Evolutionary conservation across 2,113 vertebrate genomes (phyloP).

Genomic region (Microcebus lehilahytsara): DNA sequence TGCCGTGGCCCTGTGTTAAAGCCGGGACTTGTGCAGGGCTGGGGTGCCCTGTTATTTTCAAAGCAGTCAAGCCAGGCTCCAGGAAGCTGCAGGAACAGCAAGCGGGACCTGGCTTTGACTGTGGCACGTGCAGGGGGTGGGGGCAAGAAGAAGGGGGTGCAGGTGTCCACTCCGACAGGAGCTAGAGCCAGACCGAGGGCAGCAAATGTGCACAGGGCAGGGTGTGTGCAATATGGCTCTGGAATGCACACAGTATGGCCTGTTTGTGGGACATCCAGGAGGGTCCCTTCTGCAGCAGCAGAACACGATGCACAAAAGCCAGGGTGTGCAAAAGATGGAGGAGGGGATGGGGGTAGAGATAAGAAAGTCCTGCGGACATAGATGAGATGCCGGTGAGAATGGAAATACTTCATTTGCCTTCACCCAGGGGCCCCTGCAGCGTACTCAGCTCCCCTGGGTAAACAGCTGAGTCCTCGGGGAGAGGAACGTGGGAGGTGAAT

Average conservation of each 20-base stretch:
- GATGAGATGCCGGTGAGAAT: background rate
- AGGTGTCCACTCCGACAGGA: background rate
- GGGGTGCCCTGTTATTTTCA: background rate
- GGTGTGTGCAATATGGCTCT: background rate
- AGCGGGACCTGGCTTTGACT: background rate
- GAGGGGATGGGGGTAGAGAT: background rate
- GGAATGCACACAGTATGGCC: background rate
- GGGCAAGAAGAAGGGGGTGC: background rate
- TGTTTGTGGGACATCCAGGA: background rate
- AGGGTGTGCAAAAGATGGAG: background rate
- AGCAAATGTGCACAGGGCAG: background rate
- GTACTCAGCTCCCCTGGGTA: background rate
- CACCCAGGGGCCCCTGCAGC: background rate
- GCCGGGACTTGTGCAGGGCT: background rate
- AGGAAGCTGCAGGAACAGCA: background rate
- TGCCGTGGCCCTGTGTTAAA: background rate
- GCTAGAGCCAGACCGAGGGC: background rate
- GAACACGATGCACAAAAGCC: background rate
- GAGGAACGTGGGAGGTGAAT: background rate
- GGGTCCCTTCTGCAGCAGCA: background rate
- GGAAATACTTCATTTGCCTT: background rate
- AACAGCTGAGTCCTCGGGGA: background rate
- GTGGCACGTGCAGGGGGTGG: background rate
- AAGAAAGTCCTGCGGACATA: background rate
- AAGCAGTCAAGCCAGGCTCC: background rate